Conservation (phyloP, 2,113 vertebrate genomes). For the Alectura lathami region DNA sequence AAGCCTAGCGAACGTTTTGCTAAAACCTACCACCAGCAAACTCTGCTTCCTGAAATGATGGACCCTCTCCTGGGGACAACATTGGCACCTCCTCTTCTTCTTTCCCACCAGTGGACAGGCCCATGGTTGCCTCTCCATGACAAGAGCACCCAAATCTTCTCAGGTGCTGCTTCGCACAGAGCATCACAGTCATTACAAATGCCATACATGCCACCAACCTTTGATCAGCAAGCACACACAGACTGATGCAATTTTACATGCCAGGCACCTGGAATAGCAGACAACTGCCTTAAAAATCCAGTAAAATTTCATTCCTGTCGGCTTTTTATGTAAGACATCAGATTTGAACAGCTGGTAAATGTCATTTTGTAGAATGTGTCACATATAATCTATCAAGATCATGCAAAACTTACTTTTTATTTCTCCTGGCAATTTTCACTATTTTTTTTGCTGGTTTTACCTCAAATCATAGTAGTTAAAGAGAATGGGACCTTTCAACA, state of each 20-base stretch:
- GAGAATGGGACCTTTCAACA: background rate
- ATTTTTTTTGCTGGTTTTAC: background rate
- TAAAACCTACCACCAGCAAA: background rate
- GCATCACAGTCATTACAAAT: background rate
- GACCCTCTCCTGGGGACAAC: background rate
- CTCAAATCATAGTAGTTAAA: background rate
- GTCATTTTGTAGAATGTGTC: background rate
- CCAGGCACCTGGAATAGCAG: background rate
- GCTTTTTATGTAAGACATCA: background rate
- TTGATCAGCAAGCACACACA: background rate
- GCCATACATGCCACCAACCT: background rate
- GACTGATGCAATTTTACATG: background rate
- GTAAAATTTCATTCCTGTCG: background rate
- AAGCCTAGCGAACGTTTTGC: background rate
- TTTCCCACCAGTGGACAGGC: background rate
- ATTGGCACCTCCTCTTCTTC: accelerated
- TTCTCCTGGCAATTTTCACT: background rate
- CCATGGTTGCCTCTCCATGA: background rate
- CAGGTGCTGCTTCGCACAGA: background rate
- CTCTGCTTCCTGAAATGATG: accelerated
- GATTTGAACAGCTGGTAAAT: background rate
- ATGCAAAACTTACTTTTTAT: background rate
- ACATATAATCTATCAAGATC: background rate
- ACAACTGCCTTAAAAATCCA: background rate
- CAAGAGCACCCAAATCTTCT: background rate